Conservation (phyloP, 2,888 invertebrate genomes). For the Eupithecia tripunctaria region DNA sequence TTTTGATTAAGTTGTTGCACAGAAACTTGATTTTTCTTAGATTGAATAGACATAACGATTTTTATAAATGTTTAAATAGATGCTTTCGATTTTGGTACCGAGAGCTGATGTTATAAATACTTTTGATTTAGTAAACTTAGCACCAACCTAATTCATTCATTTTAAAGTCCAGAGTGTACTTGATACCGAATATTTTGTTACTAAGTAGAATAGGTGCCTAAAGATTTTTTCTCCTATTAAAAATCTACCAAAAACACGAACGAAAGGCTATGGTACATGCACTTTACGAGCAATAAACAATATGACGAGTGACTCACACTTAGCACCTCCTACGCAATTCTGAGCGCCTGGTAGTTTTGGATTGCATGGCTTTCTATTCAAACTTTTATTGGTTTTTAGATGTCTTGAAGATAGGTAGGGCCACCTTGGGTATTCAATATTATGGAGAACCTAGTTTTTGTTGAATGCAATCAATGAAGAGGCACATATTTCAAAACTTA, state of each 20-base stretch:
- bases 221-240: neutral
- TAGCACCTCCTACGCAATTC: slow-evolving; percentile 42
- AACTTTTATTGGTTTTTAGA: slow-evolving; percentile 9
- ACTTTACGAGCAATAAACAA: slow-evolving; percentile 10
- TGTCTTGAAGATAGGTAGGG: neutral
- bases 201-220: neutral
- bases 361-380: slow-evolving; percentile 10
- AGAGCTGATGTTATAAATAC: neutral
- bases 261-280: slow-evolving; percentile 2
- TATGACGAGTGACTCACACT: slow-evolving; percentile 41
- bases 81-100: neutral
- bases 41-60: neutral
- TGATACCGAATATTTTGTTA: neutral
- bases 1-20: neutral
- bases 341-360: slow-evolving; percentile 19
- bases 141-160: neutral
- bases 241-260: neutral
- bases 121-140: neutral
- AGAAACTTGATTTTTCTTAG: neutral
- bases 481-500: neutral
- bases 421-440: neutral
- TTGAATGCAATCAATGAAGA: neutral
- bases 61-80: neutral
- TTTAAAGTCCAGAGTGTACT: neutral
- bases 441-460: neutral